These are phyloP conservation scores for Thaleichthys pacificus DNA, from an alignment of 2,797 vertebrate species.

Conservation along the genomic window DNA sequence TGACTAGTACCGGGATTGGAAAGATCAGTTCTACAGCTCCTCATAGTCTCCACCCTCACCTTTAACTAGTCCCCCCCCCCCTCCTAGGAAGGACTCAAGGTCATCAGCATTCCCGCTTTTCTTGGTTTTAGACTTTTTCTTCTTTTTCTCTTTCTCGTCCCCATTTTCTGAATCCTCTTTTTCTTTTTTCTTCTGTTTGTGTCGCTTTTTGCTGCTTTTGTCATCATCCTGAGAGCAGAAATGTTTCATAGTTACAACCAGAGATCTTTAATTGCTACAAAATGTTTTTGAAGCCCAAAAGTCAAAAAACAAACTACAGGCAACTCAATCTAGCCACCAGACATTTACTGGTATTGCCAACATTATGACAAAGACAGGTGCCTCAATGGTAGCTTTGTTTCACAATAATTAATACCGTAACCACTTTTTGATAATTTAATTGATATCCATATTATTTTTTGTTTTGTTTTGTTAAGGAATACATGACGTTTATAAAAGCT, in stretches of 20 bases:
- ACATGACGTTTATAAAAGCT: too few species aligned
- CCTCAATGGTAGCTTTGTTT: too few species aligned
- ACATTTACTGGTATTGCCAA: too few species aligned
- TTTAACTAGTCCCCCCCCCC: constrained; percentile 50
- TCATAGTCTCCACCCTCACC: constrained; percentile 79
- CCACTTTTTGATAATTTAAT: too few species aligned
- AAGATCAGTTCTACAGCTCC: constrained; percentile 71
- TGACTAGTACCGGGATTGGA: constrained; percentile 10
- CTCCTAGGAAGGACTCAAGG: constrained; percentile 83
- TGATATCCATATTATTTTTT: too few species aligned
- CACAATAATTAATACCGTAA: too few species aligned
- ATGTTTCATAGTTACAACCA: background rate
- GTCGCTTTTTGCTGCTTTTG: constrained; percentile 72
- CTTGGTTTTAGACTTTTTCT: constrained; percentile 57
- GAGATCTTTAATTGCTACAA: background rate
- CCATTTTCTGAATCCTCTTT: constrained; percentile 61
- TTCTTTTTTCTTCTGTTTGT: constrained; percentile 74
- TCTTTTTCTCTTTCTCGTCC: constrained; percentile 63
- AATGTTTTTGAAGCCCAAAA: background rate
- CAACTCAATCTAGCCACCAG: too few species aligned
- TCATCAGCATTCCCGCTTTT: constrained; percentile 68
- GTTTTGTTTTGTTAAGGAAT: too few species aligned
- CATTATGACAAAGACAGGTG: too few species aligned
- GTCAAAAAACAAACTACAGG: too few species aligned
- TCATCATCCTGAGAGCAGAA: constrained; percentile 74